These are phyloP conservation scores for Cairina moschata DNA, from an alignment of 2,113 vertebrate species.

Conservation along the genomic window DNA sequence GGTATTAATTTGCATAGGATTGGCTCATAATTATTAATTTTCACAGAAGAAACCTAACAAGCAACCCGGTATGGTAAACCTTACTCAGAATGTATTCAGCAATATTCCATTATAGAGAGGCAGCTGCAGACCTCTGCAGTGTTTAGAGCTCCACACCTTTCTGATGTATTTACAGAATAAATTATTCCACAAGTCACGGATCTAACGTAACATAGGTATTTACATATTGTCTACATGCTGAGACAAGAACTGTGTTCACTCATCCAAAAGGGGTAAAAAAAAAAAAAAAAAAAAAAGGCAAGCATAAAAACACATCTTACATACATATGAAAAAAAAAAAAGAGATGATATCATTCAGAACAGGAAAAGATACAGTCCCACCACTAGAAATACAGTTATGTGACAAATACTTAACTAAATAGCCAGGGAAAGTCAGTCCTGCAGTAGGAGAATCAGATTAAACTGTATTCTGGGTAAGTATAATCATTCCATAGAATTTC, in stretches of 20 bases:
- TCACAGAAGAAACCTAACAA: not conserved
- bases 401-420: not conserved
- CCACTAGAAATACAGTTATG: not conserved
- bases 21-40: not conserved
- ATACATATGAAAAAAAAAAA: accelerated
- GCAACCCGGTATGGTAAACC: not conserved
- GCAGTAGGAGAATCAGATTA: not conserved
- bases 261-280: conserved; percentile 51
- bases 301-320: not conserved
- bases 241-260: conserved; percentile 24
- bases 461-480: not conserved
- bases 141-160: not conserved
- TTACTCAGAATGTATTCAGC: not conserved
- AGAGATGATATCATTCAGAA: conserved; percentile 1
- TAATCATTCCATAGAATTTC: not conserved
- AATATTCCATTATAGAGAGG: not conserved
- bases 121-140: not conserved
- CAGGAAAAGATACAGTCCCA: not conserved
- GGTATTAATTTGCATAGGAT: not conserved
- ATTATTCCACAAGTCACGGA: conserved; percentile 14
- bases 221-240: conserved; percentile 1
- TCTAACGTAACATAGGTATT: not conserved
- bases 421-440: not conserved
- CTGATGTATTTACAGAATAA: not conserved
- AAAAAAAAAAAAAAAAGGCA: conserved; percentile 43